Conservation (phyloP, 2,888 invertebrate species). For the Miltochrista miniata region DNA sequence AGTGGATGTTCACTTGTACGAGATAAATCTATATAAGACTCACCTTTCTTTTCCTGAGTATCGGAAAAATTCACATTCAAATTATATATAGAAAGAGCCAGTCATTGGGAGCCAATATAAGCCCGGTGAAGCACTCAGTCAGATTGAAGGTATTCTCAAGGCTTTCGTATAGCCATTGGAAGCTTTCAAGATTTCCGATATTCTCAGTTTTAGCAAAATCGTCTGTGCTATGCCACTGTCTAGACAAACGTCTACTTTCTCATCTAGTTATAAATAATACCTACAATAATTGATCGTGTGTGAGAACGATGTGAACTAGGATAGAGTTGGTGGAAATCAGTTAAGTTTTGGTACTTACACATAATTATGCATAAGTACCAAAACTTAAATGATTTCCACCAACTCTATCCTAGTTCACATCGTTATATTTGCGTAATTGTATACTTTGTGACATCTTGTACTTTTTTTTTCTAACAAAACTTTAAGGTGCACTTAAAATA, state of each 20-base stretch:
- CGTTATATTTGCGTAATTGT: too few relatives aligned
- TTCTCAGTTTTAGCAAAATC: conserved; percentile 47
- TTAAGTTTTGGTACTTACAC: too few relatives aligned
- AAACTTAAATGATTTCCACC: too few relatives aligned
- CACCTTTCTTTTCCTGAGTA: conserved; percentile 30
- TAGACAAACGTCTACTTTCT: conserved; percentile 25
- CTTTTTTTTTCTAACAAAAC: too few relatives aligned
- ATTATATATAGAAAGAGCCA: conserved; percentile 44
- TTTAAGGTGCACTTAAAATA: too few relatives aligned
- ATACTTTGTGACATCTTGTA: too few relatives aligned
- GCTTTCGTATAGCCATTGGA: conserved; percentile 58
- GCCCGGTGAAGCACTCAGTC: conserved; percentile 63
- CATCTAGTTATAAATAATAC: conserved; percentile 20
- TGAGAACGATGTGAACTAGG: conserved; percentile 18
- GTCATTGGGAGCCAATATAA: conserved; percentile 55
- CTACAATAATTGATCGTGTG: conserved; percentile 3
- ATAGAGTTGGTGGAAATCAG: neutral
- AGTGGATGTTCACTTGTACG: conserved; percentile 10
- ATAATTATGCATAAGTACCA: too few relatives aligned
- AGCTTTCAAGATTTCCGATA: conserved; percentile 64
- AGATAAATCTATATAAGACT: conserved; percentile 26
- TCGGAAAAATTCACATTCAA: conserved; percentile 43
- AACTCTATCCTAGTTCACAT: too few relatives aligned
- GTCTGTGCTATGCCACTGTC: conserved; percentile 22
- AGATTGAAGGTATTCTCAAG: conserved; percentile 63